phyloP scores from a whole-genome alignment of 1,140 invertebrate genomes.

The Aphaenogaster rudis region DNA sequence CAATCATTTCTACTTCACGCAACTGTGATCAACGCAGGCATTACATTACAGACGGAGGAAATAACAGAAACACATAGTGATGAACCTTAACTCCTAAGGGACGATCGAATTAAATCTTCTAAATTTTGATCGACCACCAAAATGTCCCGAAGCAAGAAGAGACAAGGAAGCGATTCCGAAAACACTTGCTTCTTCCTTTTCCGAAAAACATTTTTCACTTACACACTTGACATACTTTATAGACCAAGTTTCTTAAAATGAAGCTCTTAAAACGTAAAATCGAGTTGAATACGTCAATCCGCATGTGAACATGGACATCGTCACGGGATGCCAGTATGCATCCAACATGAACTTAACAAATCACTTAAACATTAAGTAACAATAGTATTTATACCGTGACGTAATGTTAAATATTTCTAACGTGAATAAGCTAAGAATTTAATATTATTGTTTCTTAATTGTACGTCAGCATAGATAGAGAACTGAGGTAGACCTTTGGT shows the following conservation, averaged over 20 bases:
- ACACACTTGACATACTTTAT: slow-evolving; percentile 3
- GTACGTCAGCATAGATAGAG: slow-evolving; percentile 65
- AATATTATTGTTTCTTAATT: slow-evolving; percentile 66
- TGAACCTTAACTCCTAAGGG: not conserved
- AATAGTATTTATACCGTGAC: slow-evolving; percentile 43
- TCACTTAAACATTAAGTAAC: slow-evolving; percentile 64
- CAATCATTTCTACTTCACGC: slow-evolving; percentile 17
- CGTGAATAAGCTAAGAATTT: slow-evolving; percentile 54
- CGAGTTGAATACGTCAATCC: not conserved
- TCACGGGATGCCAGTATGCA: not conserved
- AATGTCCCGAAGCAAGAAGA: slow-evolving; percentile 9
- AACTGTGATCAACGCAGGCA: slow-evolving; percentile 18
- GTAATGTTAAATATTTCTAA: slow-evolving; percentile 62
- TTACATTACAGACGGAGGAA: slow-evolving; percentile 37
- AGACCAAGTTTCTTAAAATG: slow-evolving; percentile 45
- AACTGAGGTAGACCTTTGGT: slow-evolving; percentile 74
- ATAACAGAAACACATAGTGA: slow-evolving; percentile 25
- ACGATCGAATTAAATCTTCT: slow-evolving; percentile 19
- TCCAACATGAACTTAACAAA: slow-evolving; percentile 48
- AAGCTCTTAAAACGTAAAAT: slow-evolving; percentile 29
- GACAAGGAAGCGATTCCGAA: not conserved
- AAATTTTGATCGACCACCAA: slow-evolving; percentile 55
- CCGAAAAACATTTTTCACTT: slow-evolving; percentile 5
- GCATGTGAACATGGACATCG: slow-evolving; percentile 12
- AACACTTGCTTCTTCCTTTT: slow-evolving; percentile 1